phyloP scores from a whole-genome alignment of 2,113 vertebrate species.

The Xenopus laevis region DNA sequence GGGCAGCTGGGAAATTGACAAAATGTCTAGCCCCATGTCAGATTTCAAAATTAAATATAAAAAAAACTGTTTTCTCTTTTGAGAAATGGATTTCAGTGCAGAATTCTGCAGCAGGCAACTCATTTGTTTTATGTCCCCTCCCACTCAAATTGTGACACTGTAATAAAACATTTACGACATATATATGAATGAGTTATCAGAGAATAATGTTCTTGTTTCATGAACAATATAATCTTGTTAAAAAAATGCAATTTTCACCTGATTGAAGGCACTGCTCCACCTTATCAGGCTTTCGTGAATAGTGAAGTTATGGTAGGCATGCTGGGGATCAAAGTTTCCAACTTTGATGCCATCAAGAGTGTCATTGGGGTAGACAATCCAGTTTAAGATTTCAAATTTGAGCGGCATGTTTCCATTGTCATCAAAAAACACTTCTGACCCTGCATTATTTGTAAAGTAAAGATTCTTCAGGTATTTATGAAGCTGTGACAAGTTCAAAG shows the following conservation, averaged over 20 bases:
- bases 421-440: slow-evolving; percentile 16
- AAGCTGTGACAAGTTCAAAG: neutral
- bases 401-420: slow-evolving; percentile 11
- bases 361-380: slow-evolving; percentile 26
- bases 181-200: too few species aligned
- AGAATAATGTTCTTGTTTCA: too few species aligned
- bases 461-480: neutral
- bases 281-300: neutral
- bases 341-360: slow-evolving; percentile 14
- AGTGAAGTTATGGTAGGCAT: neutral
- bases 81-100: too few species aligned
- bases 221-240: too few species aligned
- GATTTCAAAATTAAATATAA: too few species aligned
- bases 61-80: too few species aligned
- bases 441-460: neutral
- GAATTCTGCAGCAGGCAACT: too few species aligned
- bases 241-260: neutral
- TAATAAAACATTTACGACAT: too few species aligned
- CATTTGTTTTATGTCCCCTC: too few species aligned
- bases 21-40: too few species aligned
- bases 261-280: neutral
- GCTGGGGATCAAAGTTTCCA: neutral
- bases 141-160: too few species aligned
- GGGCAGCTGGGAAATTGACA: too few species aligned
- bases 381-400: slow-evolving; percentile 25